Conservation (phyloP, 2,888 invertebrate species). For the Alloplasta piceator region DNA sequence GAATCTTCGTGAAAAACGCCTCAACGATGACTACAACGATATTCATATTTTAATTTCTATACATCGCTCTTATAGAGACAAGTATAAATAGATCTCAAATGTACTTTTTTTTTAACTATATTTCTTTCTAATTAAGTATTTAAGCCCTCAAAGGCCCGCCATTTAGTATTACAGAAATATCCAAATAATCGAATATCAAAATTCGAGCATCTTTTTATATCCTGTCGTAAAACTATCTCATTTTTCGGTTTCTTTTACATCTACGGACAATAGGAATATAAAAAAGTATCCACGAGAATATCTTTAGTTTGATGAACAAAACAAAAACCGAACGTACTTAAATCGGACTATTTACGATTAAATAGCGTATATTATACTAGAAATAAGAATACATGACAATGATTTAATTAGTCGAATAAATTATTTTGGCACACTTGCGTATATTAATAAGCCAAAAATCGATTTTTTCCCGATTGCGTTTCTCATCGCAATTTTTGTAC, state of each 20-base stretch:
- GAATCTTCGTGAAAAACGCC: conserved; percentile 12
- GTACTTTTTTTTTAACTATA: conserved; percentile 18
- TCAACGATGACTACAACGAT: conserved; percentile 22
- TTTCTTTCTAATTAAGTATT: conserved; percentile 41
- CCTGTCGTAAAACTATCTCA: neutral
- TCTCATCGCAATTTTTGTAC: too few species aligned
- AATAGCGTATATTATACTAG: neutral
- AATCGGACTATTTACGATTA: conserved; percentile 32
- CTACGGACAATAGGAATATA: conserved; percentile 12
- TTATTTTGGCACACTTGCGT: conserved; percentile 50
- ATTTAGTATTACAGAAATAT: conserved; percentile 54
- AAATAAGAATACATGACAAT: conserved; percentile 13
- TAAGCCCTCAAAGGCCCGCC: conserved; percentile 54
- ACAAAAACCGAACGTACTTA: conserved; percentile 50
- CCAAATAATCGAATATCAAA: neutral
- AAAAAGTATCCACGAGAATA: conserved; percentile 21
- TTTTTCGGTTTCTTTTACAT: conserved; percentile 10
- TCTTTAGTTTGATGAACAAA: conserved; percentile 4
- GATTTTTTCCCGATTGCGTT: too few species aligned
- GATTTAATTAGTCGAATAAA: conserved; percentile 26
- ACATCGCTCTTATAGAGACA: neutral
- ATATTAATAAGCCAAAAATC: neutral
- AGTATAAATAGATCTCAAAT: conserved; percentile 49
- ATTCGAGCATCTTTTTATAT: conserved; percentile 25
- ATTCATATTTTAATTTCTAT: conserved; percentile 15